These are phyloP conservation scores for Hippoglossus stenolepis DNA, from an alignment of 2,113 vertebrate genomes.

Conservation along the genomic window DNA sequence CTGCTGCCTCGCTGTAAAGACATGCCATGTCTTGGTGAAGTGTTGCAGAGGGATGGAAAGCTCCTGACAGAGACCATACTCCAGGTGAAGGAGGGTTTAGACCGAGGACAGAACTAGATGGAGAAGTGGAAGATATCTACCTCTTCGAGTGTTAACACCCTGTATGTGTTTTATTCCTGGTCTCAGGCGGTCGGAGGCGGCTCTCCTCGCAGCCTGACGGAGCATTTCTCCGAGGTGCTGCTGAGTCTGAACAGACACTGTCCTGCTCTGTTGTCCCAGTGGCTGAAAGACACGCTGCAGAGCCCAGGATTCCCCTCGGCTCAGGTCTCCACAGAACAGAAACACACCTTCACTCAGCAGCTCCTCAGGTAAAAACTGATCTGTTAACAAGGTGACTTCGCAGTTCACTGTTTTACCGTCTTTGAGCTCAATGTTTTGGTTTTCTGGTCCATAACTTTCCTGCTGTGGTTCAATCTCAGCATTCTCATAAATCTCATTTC, in stretches of 20 bases:
- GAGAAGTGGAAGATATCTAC: too few species aligned
- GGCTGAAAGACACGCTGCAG: conserved; percentile 92
- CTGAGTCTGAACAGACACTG: conserved; percentile 93
- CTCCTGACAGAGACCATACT: conserved; percentile 91
- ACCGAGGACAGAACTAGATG: neutral
- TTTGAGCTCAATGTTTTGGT: neutral
- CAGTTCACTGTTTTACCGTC: neutral
- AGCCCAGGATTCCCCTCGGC: conserved; percentile 88
- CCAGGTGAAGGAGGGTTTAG: conserved; percentile 83
- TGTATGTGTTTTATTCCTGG: neutral
- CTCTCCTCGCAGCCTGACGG: conserved; percentile 89
- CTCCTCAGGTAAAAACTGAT: conserved; percentile 86
- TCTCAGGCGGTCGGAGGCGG: conserved; percentile 90
- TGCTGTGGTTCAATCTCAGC: too few species aligned
- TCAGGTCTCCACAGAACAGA: conserved; percentile 89
- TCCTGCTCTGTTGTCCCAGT: conserved; percentile 87
- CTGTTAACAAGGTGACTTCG: too few species aligned
- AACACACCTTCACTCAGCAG: conserved; percentile 93
- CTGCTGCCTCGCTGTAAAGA: conserved; percentile 91
- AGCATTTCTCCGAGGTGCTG: conserved; percentile 93
- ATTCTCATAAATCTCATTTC: too few species aligned
- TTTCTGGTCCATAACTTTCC: too few species aligned
- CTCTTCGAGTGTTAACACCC: neutral
- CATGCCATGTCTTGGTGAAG: conserved; percentile 85
- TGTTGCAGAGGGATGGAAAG: conserved; percentile 91